These are phyloP conservation scores for Erpetoichthys calabaricus DNA, from an alignment of 2,797 vertebrate species.

Conservation along the genomic window DNA sequence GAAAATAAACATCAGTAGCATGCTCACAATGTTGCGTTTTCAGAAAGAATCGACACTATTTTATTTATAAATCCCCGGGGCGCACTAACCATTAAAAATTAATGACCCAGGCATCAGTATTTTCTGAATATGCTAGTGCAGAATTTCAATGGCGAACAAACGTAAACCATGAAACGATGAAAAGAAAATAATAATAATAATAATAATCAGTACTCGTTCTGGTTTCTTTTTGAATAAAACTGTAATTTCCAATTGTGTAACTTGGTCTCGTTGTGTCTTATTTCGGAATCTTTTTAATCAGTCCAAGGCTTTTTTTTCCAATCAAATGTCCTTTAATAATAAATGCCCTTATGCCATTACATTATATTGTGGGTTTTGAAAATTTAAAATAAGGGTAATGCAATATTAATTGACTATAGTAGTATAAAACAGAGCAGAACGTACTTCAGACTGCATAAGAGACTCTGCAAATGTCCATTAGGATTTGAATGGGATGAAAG, in stretches of 20 bases:
- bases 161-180: slow-evolving; percentile 11
- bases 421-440: slow-evolving; percentile 54
- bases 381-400: slow-evolving; percentile 70
- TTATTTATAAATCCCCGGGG: slow-evolving; percentile 51
- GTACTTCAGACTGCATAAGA: slow-evolving; percentile 24
- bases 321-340: slow-evolving; percentile 70
- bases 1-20: no score
- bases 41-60: slow-evolving; percentile 27
- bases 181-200: not conserved
- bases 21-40: no score
- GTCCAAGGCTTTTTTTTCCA: slow-evolving; percentile 35
- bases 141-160: slow-evolving; percentile 23
- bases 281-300: slow-evolving; percentile 11
- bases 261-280: slow-evolving; percentile 4
- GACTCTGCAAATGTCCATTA: slow-evolving; percentile 22
- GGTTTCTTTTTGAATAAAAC: no score
- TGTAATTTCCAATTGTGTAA: not conserved
- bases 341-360: slow-evolving; percentile 57
- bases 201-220: no score
- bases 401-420: slow-evolving; percentile 69
- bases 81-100: slow-evolving; percentile 59
- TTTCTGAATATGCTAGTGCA: slow-evolving; percentile 21
- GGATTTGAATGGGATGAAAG: slow-evolving; percentile 26
- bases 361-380: slow-evolving; percentile 60
- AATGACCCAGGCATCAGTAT: slow-evolving; percentile 29